Conservation (phyloP, 1,140 invertebrate genomes). For the Drosophila asahinai region DNA sequence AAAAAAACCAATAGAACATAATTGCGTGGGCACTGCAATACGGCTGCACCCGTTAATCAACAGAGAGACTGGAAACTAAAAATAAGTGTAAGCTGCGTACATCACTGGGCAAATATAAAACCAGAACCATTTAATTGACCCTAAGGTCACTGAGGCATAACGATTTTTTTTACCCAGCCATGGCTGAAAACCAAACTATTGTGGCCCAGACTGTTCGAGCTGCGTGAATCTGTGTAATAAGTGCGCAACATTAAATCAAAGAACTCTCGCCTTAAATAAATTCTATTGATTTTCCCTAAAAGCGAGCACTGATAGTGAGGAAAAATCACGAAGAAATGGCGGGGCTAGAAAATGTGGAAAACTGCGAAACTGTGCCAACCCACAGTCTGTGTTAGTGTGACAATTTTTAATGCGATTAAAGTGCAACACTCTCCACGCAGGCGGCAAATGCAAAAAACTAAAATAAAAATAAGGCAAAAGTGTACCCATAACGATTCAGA, state of each 20-base stretch:
- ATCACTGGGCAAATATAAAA: constrained; percentile 67
- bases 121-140: constrained; percentile 75
- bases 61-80: constrained; percentile 12
- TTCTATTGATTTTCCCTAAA: constrained; percentile 68
- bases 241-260: constrained; percentile 30
- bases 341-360: constrained; percentile 26
- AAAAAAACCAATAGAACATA: constrained; percentile 74
- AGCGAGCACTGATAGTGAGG: constrained; percentile 37
- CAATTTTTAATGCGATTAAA: constrained; percentile 83
- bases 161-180: constrained; percentile 12
- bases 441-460: constrained; percentile 32
- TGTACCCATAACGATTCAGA: constrained; percentile 30
- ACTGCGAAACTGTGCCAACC: constrained; percentile 60
- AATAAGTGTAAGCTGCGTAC: constrained; percentile 37
- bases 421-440: constrained; percentile 68
- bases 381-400: constrained; percentile 64
- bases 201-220: constrained; percentile 15
- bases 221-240: constrained; percentile 21
- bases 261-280: constrained; percentile 36
- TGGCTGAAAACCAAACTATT: constrained; percentile 30
- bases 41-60: constrained; percentile 70
- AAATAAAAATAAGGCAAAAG: constrained; percentile 27
- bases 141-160: constrained; percentile 70
- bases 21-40: constrained; percentile 59
- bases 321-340: constrained; percentile 23